Evolutionary conservation across 2,797 vertebrate genomes (phyloP), one percentile per base, ranked within the genome.

Genomic region (Molossus alvarezi): DNA sequence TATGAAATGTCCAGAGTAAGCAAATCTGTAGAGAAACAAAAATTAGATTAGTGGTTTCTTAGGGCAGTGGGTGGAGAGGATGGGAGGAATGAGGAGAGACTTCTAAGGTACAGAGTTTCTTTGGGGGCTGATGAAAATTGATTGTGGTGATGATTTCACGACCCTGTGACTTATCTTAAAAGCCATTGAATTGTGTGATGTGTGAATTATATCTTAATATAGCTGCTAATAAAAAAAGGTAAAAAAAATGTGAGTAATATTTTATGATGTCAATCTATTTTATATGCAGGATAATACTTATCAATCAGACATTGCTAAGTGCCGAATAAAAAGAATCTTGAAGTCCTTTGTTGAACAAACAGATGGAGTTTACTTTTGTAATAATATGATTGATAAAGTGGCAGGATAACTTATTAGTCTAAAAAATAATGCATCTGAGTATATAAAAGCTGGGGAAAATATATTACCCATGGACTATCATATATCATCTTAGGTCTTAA

Each of bases 311-410:
- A 14, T 75, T 95, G 29, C 60, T 51, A 91, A 95, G 41, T 76
- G 21, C 79, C 60, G 55, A 58, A 25, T 90, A 89, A 95, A 67
- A 88, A 53, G 81, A 58, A 20, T 53, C 14, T 67, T 80, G 25
- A 48, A 45, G 57, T 76, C 60, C 14, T 88, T 85, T 90, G 75
- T 86, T 69, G 71, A 90, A 89, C 41, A 84, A 80, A 37, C 72
- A 90, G 48, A n/a, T 79, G 33, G 62, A 75, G n/a, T 96, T 88
- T 94, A 53, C 77, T 90, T 94, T 90, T 51, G 23, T 62, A 58
- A 83, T 64, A 88, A 89, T 94, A 79, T n/a, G 8, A 25, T 65
- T 88, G 62, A 58, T 51, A 48, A 62, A 82, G 13, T 83, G 79
- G 3, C 27, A 86, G 17, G 41, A 71, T 64, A 23, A 7, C 82